Base-by-base conservation (phyloP, 2,113 vertebrate species). In the Oreochromis spilurus region DNA sequence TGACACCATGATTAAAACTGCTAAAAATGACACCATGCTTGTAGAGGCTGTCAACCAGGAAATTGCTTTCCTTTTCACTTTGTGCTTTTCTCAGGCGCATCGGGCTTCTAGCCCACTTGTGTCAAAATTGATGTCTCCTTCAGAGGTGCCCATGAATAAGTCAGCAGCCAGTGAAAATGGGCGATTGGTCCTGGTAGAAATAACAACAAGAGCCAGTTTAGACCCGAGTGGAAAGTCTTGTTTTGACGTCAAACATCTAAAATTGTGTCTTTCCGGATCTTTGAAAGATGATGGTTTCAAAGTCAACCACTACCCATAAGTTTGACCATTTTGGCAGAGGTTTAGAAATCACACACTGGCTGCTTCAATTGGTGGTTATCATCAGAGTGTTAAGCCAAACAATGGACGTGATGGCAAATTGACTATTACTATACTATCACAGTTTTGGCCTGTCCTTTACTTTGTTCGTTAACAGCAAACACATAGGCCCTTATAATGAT, bases 1-100 rank as follows among this genome's bases (percentile, higher is more conserved):
- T 90, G 58, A 50, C 54, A 57, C 58, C 83, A 29, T 87, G 83
- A 93, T 91, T 92, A 90, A 89, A 93, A 92, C 54, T n/a, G 84
- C 60, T 89, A 81, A 88, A 90, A 91, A 83, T 84, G 84, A 85
- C 80, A 87, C 50, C 50, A 16, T 19, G 4, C 57, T 78, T 86
- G 87, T 83, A 9, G 75, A 80, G 50, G 86, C 86, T 26, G 79
- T 83, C 52, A n/a, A 94, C 65, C 82, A 84, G 91, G 84, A 95
- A 93, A 93, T 92, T 89, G 85, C 79, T 84, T 89, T 91, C 48
- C 79, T 79, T 90, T 91, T 84, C 67, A 58, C 57, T 48, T 17
- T 50, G 8, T 3, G 26, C 9, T 2, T 43, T 48, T 85, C 21
- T 45, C 45, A 29, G 4, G 9, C 58, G 10, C 53, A 17, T 84